Evolutionary conservation across 2,888 invertebrate genomes (phyloP).

Genomic region (Heterodera filipjevi): DNA sequence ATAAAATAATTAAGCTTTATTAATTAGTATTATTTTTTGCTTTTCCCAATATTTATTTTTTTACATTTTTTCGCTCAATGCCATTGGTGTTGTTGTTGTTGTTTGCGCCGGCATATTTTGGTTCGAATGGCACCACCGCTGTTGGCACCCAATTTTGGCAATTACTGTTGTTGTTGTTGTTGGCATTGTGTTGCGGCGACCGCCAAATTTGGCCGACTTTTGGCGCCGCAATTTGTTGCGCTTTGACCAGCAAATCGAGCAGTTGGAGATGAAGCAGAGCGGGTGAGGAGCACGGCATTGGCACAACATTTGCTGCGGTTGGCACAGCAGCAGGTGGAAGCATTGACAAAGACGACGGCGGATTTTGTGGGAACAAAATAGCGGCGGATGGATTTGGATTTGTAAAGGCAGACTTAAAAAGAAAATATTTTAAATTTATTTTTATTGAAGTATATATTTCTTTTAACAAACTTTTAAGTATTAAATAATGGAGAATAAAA

Average conservation of each 20-base stretch:
- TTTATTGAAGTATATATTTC: too few species aligned
- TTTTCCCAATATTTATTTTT: neutral
- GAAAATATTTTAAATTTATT: too few species aligned
- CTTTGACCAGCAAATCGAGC: constrained; percentile 7
- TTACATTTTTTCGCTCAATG: neutral
- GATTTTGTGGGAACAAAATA: neutral
- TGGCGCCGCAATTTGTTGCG: neutral
- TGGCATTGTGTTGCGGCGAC: neutral
- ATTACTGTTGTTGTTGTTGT: too few species aligned
- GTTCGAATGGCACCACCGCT: neutral
- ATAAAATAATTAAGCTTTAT: too few species aligned
- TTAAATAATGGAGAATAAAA: neutral
- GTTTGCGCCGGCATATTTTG: neutral
- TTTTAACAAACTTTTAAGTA: neutral
- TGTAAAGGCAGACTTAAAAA: neutral
- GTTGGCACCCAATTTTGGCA: neutral
- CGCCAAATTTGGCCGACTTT: neutral
- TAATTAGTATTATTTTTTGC: too few species aligned
- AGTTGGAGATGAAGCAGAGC: neutral
- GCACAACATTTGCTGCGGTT: neutral
- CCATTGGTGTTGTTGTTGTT: neutral
- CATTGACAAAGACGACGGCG: neutral
- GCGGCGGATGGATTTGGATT: neutral
- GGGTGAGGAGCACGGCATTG: neutral
- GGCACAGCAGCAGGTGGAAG: neutral